A percentile compares a stretch with the other conserved stretches of the same genome.
Conservation (phyloP, 2,888 invertebrate species). For the Lacanobia wlatinum region DNA sequence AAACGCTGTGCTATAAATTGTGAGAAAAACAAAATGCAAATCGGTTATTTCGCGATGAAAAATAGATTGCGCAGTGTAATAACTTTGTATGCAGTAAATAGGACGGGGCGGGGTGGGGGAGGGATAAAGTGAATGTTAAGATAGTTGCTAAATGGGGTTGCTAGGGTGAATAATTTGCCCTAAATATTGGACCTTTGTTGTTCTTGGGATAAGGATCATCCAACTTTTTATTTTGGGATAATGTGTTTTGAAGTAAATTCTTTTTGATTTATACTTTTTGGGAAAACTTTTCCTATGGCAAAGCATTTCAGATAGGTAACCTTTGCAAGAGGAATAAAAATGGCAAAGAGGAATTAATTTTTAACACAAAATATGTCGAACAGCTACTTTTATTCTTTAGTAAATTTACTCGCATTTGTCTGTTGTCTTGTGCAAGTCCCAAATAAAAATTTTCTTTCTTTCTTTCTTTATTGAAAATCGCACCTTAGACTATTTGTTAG, state of each 20-base stretch:
- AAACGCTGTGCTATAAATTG: constrained; percentile 47
- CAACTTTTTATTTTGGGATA: background rate
- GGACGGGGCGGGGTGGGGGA: constrained; percentile 36
- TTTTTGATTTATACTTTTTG: background rate
- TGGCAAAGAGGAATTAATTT: too few species aligned
- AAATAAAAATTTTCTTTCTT: too few species aligned
- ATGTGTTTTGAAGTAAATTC: background rate
- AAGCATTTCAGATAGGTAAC: too few species aligned
- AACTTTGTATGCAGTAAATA: constrained; percentile 62
- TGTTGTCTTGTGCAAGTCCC: too few species aligned
- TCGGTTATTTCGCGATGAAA: constrained; percentile 61
- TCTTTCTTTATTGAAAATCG: too few species aligned
- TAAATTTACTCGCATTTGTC: too few species aligned
- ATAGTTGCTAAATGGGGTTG: constrained; percentile 51
- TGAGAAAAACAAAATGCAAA: constrained; percentile 63
- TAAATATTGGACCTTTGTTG: constrained; percentile 1
- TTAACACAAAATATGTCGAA: too few species aligned
- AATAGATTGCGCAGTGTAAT: constrained; percentile 64
- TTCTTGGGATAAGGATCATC: background rate
- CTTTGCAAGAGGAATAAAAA: too few species aligned
- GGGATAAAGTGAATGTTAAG: constrained; percentile 61
- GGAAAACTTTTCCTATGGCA: too few species aligned
- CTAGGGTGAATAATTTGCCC: background rate
- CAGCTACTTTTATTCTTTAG: too few species aligned
- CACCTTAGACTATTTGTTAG: too few species aligned